Evolutionary conservation across 1,140 invertebrate genomes (phyloP), one percentile per base, ranked within the genome.

Genomic region (Drosophila lacteicornis): DNA sequence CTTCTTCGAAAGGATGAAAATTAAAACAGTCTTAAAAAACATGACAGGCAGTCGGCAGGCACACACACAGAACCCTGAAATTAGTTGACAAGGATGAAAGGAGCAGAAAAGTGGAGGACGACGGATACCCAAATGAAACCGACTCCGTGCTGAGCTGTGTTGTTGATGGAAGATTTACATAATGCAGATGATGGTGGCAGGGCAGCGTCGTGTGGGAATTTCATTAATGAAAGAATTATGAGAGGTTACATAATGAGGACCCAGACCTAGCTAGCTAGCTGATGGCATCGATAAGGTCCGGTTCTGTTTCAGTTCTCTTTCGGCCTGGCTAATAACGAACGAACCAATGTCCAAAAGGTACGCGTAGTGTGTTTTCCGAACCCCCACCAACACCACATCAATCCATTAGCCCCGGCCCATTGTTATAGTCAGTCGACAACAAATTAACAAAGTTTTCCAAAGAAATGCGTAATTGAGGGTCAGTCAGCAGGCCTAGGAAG

Each of bases 191-290:
- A 65, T 75, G 81, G 50, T 81, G 38, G 15, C 40, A 42, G 40
- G 15, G 17, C 15, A 12, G 9, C 71, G 81, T 77, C 83, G 85
- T 88, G 84, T 90, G 84, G 84, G 84, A 88, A 88, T 88, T 88
- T 88, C 85, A 88, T 88, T 88, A 88, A 88, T 88, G 84, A 88
- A 88, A 88, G 84, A 88, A 88, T 88, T 88, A 88, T 88, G 84
- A 88, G 84, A 88, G 85, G 84, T 90, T 90, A 90, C 84, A 88
- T 88, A 88, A 88, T 88, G 85, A 88, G 84, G 36, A 45, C 56
- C 50, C 43, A 50, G 38, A 11, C 27, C 42, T n/a, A 42, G 30
- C 53, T 45, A 19, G 66, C 53, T 58, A 73, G 66, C 53, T 58
- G 77, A 73, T 73, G 67, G 53, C 67, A 45, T 55, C 51, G 59